These are phyloP conservation scores for Aegypius monachus DNA, from an alignment of 2,113 vertebrate genomes.

Conservation along the genomic window DNA sequence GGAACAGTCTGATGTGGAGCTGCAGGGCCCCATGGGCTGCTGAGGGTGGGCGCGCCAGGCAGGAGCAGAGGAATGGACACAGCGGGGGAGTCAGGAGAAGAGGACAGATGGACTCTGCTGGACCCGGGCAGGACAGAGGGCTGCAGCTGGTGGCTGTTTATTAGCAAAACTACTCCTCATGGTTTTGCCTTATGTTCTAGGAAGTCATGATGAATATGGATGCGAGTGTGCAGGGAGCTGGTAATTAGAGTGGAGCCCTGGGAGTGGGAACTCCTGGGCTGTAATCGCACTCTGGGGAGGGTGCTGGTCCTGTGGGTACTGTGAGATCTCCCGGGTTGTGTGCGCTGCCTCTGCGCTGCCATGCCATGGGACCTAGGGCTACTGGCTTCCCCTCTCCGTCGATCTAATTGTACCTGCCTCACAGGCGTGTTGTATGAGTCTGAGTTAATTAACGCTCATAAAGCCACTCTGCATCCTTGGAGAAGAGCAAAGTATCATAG, in stretches of 20 bases:
- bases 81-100: accelerated
- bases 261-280: neutral
- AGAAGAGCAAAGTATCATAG: neutral
- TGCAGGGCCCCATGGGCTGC: accelerated
- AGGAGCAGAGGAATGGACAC: neutral
- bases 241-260: neutral
- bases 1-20: neutral
- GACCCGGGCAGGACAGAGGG: neutral
- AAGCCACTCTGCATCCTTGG: neutral
- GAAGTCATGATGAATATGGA: neutral
- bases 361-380: neutral
- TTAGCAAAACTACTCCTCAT: neutral
- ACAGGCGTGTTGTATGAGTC: neutral
- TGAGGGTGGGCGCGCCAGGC: accelerated
- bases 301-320: neutral
- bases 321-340: accelerated
- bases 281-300: neutral
- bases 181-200: neutral
- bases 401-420: neutral
- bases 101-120: neutral
- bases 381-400: accelerated
- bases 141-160: neutral
- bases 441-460: neutral
- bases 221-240: neutral
- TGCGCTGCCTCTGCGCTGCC: accelerated